Evolutionary conservation across 2,113 vertebrate species (phyloP).

Genomic region (Scalopus aquaticus): DNA sequence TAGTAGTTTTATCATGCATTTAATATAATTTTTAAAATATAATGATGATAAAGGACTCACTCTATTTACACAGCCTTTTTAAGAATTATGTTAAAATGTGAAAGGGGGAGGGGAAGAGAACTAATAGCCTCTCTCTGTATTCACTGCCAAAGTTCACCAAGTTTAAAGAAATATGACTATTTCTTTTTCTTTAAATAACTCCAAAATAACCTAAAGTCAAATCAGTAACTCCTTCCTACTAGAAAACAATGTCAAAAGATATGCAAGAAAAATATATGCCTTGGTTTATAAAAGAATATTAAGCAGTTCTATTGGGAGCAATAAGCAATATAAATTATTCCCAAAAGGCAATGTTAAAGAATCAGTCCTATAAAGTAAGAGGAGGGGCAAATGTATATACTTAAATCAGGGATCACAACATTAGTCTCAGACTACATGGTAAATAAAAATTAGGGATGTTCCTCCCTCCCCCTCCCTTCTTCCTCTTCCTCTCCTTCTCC

Average conservation of each 20-base stretch:
- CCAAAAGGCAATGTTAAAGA: slow-evolving; percentile 15
- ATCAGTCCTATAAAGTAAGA: neutral
- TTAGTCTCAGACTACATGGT: neutral
- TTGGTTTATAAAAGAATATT: slow-evolving; percentile 13
- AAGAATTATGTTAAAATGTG: neutral
- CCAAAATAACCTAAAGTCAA: neutral
- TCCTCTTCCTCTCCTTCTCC: too few relatives aligned
- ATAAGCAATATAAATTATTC: neutral
- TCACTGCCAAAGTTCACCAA: neutral
- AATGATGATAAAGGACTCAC: neutral
- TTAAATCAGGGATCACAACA: neutral
- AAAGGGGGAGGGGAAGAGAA: neutral
- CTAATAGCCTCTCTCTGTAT: neutral
- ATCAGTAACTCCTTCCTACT: neutral
- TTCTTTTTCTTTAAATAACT: slow-evolving; percentile 20
- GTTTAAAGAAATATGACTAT: neutral
- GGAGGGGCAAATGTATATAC: neutral
- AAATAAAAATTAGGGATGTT: neutral
- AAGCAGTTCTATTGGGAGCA: neutral
- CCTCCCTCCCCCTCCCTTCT: neutral
- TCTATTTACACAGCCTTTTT: neutral
- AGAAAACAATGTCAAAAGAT: slow-evolving; percentile 24
- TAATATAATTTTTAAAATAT: slow-evolving; percentile 12
- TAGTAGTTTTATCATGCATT: neutral
- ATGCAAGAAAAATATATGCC: neutral